These are phyloP conservation scores for Pachypeltis micranthus DNA, from an alignment of 1,140 invertebrate genomes.

Conservation along the genomic window DNA sequence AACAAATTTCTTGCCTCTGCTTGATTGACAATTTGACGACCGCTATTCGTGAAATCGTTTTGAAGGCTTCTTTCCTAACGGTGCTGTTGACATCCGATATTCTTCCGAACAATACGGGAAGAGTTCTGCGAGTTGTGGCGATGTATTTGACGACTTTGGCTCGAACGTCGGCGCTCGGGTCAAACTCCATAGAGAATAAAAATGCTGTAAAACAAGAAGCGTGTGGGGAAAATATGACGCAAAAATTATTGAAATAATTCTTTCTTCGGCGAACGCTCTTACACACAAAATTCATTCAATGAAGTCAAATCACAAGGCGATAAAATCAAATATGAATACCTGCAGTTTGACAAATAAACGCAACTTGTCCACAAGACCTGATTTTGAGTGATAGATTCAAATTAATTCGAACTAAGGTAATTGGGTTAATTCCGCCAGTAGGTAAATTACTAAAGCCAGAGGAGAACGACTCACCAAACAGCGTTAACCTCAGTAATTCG, in stretches of 20 bases:
- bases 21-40: conserved; percentile 53
- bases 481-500: too few relatives aligned
- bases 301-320: too few relatives aligned
- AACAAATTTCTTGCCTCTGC: conserved; percentile 49
- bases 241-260: not conserved
- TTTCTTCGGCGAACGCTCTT: too few relatives aligned
- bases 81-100: conserved; percentile 60
- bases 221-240: not conserved
- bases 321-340: too few relatives aligned
- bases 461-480: too few relatives aligned
- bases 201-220: conserved; percentile 42
- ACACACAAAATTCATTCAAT: too few relatives aligned
- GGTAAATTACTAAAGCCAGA: too few relatives aligned
- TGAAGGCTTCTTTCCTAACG: conserved; percentile 59
- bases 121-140: conserved; percentile 49
- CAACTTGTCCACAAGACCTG: too few relatives aligned
- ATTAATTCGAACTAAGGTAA: too few relatives aligned
- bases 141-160: conserved; percentile 52
- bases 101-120: conserved; percentile 52
- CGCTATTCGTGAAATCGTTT: conserved; percentile 54
- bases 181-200: conserved; percentile 59
- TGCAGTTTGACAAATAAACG: too few relatives aligned
- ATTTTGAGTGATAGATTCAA: too few relatives aligned
- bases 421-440: too few relatives aligned
- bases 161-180: conserved; percentile 60